Base-by-base conservation (phyloP, 2,888 invertebrate species). In the Nasonia oneida region DNA sequence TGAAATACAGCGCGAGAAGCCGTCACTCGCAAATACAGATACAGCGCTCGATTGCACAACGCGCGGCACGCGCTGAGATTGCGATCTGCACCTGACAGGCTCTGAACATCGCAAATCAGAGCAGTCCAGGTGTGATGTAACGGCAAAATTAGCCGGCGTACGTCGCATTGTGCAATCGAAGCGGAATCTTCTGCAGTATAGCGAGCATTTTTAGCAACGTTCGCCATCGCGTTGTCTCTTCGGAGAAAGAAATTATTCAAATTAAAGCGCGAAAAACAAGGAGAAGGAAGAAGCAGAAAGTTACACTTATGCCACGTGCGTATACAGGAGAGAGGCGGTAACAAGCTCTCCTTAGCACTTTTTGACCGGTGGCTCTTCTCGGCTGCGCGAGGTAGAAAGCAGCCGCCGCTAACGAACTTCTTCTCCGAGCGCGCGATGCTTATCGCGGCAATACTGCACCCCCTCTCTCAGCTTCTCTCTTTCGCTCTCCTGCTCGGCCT, bases 381-480 rank as follows among this genome's bases (percentile, higher is more conserved):
- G 6, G n/a, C 18, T 18, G 57, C 77, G 37, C 53, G 37, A 37
- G 47, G 12, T 12, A 47, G 47, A 47, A 12, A 47, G 47, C 37
- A 71, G 6, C 10, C 29, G 87, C 89, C 86, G 89, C 90, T 92
- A 91, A 91, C 91, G 90, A 92, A 91, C 91, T 88, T 87, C 64
- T 47, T 39, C 73, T n/a, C n/a, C 42, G 73, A 33, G 18, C 42
- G 57, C 33, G 64, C 75, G 74, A 84, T 80, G 50, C 74, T 84
- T 84, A 84, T 84, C 84, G 15, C 29, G 78, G 79, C 71, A 89
- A 33, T 67, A 67, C 33, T 67, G 67, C 67, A 67, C 67, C 33
- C 29, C 33, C 33, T 67, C 67, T 67, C 91, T 91, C 91, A 89
- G 85, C 90, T 91, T 90, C 91, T 91, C 88, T 74, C 47, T 83